A percentile compares a stretch with the other conserved stretches of the same genome.
phyloP scores from a whole-genome alignment of 2,888 invertebrate genomes.

The Lasioglossum zephyrum region DNA sequence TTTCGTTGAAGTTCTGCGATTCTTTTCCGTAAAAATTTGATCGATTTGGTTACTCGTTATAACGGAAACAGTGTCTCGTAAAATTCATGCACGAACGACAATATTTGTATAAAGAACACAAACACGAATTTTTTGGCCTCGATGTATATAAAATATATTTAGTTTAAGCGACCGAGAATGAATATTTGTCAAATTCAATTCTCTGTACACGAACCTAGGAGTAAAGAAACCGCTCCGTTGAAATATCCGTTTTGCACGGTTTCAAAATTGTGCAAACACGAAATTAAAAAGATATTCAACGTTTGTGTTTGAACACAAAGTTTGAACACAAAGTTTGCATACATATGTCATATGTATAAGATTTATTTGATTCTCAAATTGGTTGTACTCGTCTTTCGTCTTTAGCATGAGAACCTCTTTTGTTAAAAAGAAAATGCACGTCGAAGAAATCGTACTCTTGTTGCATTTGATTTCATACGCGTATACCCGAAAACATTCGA shows the following conservation, averaged over 20 bases:
- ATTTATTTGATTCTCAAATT: not conserved
- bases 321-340: too few species aligned
- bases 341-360: not conserved
- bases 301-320: not conserved
- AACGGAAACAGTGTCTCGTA: not conserved
- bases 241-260: not conserved
- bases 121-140: constrained; percentile 3
- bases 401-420: constrained; percentile 9
- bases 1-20: not conserved
- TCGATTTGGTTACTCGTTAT: constrained; percentile 15
- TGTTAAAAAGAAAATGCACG: not conserved
- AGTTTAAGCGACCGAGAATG: not conserved
- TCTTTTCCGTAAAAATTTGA: not conserved
- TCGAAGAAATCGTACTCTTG: not conserved
- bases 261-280: constrained; percentile 14
- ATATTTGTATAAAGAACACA: not conserved
- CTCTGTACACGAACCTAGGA: not conserved
- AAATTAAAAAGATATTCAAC: not conserved
- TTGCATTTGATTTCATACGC: not conserved
- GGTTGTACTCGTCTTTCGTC: not conserved
- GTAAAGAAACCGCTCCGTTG: not conserved
- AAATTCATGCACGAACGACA: not conserved
- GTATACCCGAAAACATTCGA: not conserved
- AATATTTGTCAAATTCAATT: not conserved
- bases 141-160: not conserved